phyloP scores from a whole-genome alignment of 2,113 vertebrate species.

The Anguilla rostrata region DNA sequence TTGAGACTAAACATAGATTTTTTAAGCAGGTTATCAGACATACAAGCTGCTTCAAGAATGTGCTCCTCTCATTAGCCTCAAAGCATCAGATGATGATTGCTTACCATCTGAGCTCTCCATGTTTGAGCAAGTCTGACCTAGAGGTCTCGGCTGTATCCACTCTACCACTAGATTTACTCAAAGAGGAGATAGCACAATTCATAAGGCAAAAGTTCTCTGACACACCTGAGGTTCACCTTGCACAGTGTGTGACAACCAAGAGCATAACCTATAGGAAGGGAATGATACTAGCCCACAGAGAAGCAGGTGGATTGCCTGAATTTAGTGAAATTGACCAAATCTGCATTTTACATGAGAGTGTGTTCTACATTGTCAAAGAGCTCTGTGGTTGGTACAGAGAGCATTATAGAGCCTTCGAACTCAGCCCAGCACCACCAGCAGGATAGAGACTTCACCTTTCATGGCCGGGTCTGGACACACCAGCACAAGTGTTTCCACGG shows the following conservation, averaged over 20 bases:
- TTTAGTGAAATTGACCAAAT: constrained; percentile 23
- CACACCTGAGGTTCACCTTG: not conserved
- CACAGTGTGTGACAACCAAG: constrained; percentile 3
- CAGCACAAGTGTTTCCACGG: no score
- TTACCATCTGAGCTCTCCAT: not conserved
- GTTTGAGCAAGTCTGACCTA: not conserved
- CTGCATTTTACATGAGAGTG: constrained; percentile 5
- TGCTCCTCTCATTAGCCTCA: not conserved
- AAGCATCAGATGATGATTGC: constrained; percentile 12
- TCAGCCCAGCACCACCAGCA: constrained; percentile 6
- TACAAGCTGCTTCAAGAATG: constrained; percentile 3
- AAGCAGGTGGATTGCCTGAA: not conserved
- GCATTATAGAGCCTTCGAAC: constrained; percentile 16
- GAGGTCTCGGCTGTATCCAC: not conserved
- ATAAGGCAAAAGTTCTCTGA: not conserved
- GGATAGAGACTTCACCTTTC: no score
- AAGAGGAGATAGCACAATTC: not conserved
- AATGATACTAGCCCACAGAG: not conserved
- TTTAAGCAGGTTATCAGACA: constrained; percentile 6
- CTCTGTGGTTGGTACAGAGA: constrained; percentile 15
- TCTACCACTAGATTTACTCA: not conserved
- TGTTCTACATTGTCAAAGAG: constrained; percentile 8
- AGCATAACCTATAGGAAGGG: constrained; percentile 3
- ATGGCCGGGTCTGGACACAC: no score
- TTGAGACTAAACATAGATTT: not conserved